Conservation (phyloP, 2,797 vertebrate genomes). For the Eurystomus glaucurus region DNA sequence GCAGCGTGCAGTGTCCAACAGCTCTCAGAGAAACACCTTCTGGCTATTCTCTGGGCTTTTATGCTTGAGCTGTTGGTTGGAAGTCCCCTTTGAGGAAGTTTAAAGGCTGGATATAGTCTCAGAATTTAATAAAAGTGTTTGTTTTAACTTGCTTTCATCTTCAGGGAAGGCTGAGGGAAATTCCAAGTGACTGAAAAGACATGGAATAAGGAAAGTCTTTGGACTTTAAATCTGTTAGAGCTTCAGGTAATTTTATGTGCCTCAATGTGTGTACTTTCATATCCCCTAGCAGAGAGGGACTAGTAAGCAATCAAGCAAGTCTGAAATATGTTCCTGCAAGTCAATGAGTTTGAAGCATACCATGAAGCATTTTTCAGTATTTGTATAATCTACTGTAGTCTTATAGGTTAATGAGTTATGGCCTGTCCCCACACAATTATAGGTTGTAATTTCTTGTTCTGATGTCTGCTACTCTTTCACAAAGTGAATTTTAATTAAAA, state of each 20-base stretch:
- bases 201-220: not conserved
- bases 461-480: not conserved
- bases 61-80: not conserved
- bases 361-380: not conserved
- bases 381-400: not conserved
- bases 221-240: not conserved
- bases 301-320: not conserved
- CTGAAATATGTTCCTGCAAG: not conserved
- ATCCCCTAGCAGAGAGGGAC: not conserved
- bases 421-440: not conserved
- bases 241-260: not conserved
- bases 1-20: not conserved
- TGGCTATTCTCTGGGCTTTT: not conserved
- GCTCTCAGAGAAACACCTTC: not conserved
- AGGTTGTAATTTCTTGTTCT: not conserved
- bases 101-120: not conserved
- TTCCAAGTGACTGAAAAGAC: not conserved
- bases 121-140: not conserved
- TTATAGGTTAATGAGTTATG: not conserved
- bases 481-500: not conserved
- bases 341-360: not conserved
- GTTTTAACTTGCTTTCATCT: conserved; percentile 16
- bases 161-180: not conserved
- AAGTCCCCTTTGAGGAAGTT: not conserved
- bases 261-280: not conserved